Evolutionary conservation across 2,797 vertebrate species (phyloP).

Genomic region (Anas georgica): DNA sequence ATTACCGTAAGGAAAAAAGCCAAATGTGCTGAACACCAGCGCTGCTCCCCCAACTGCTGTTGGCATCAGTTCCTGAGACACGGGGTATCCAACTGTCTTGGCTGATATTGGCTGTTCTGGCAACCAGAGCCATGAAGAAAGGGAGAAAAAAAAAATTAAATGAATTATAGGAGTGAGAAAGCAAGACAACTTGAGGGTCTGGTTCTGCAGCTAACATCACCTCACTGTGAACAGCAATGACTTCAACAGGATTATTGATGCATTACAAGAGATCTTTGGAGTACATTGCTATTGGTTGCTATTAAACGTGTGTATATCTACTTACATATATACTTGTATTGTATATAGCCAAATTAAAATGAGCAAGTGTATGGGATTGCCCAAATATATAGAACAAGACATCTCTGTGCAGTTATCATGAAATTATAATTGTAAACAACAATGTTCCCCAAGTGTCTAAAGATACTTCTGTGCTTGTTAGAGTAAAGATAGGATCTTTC

Average conservation of each 20-base stretch:
- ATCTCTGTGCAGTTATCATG: neutral
- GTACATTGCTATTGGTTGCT: neutral
- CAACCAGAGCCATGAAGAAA: neutral
- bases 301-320: neutral
- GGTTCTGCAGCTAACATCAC: neutral
- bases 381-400: neutral
- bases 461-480: neutral
- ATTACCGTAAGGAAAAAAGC: constrained; percentile 58
- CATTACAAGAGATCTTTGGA: neutral
- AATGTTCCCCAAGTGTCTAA: neutral
- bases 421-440: neutral
- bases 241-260: constrained; percentile 2
- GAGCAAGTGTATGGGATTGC: neutral
- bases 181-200: neutral
- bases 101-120: neutral
- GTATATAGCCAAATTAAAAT: neutral
- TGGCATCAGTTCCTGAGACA: constrained; percentile 47
- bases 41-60: neutral
- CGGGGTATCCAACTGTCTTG: constrained; percentile 22
- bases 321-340: neutral
- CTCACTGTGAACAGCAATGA: neutral
- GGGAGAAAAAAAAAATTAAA: neutral
- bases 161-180: neutral
- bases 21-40: constrained; percentile 35
- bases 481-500: neutral